Evolutionary conservation across 2,888 invertebrate genomes (phyloP).

Genomic region (Cheilosia variabilis): DNA sequence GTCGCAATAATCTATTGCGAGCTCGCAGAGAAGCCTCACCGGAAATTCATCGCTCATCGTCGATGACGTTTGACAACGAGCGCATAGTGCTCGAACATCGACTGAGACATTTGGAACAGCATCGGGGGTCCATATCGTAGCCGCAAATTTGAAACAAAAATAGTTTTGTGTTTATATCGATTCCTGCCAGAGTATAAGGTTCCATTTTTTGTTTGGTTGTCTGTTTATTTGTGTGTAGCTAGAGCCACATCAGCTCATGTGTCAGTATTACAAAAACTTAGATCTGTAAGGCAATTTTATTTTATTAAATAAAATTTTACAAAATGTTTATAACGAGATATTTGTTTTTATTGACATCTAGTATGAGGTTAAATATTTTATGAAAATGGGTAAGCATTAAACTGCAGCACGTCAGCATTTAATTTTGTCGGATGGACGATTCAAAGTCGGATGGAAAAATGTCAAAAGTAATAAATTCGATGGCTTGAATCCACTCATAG

Average conservation of each 20-base stretch:
- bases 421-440: no score
- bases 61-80: slow-evolving; percentile 79
- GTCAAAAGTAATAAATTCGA: no score
- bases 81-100: slow-evolving; percentile 79
- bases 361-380: not conserved
- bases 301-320: slow-evolving; percentile 49
- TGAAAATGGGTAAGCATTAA: no score
- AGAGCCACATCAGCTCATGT: slow-evolving; percentile 45
- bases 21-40: slow-evolving; percentile 75
- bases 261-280: slow-evolving; percentile 70
- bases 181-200: slow-evolving; percentile 55
- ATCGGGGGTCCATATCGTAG: slow-evolving; percentile 79
- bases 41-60: slow-evolving; percentile 80
- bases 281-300: slow-evolving; percentile 47
- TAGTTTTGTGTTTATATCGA: slow-evolving; percentile 29
- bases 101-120: slow-evolving; percentile 79
- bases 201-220: slow-evolving; percentile 10
- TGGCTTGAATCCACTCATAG: no score
- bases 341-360: not conserved
- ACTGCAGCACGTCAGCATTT: no score
- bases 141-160: not conserved
- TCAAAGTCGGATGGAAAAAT: no score
- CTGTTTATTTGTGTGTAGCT: slow-evolving; percentile 2
- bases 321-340: not conserved
- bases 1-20: slow-evolving; percentile 81